These are phyloP conservation scores for Rhodinocichla rosea DNA, from an alignment of 2,113 vertebrate genomes.

Conservation along the genomic window DNA sequence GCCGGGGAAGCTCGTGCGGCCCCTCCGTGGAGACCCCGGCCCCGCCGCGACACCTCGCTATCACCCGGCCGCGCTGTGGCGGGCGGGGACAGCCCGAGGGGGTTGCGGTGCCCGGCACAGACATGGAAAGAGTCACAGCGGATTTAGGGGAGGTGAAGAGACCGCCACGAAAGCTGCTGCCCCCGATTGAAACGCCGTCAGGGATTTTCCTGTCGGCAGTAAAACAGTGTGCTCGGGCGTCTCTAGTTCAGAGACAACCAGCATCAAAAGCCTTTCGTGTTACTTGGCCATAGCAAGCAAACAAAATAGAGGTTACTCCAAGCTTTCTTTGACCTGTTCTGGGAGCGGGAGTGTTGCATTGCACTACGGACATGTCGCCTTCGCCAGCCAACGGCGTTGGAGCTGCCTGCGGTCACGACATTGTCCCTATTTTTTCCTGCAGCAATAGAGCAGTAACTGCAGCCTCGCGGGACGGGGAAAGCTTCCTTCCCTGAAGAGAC, in stretches of 20 bases:
- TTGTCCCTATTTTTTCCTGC: background rate
- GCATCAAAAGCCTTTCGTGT: background rate
- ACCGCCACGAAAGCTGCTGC: background rate
- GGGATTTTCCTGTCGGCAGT: too few species aligned
- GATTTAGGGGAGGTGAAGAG: background rate
- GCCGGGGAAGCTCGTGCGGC: background rate
- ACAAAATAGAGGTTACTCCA: background rate
- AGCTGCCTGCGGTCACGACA: background rate
- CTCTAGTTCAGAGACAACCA: background rate
- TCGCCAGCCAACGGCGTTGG: background rate
- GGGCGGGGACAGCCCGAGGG: background rate
- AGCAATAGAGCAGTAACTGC: background rate
- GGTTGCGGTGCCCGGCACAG: too few species aligned
- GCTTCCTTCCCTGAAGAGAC: background rate
- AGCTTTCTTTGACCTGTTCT: background rate
- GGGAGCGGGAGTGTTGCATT: fast-evolving
- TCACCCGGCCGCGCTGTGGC: background rate
- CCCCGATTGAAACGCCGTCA: background rate
- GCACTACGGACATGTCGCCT: background rate
- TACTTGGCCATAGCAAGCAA: background rate
- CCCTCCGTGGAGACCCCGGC: fast-evolving
- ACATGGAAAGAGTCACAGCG: background rate
- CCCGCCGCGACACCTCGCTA: background rate
- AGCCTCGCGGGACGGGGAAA: background rate
- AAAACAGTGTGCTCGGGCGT: background rate